phyloP scores from a whole-genome alignment of 64 coral and sea anemone genomes.

The Actinia equina region DNA sequence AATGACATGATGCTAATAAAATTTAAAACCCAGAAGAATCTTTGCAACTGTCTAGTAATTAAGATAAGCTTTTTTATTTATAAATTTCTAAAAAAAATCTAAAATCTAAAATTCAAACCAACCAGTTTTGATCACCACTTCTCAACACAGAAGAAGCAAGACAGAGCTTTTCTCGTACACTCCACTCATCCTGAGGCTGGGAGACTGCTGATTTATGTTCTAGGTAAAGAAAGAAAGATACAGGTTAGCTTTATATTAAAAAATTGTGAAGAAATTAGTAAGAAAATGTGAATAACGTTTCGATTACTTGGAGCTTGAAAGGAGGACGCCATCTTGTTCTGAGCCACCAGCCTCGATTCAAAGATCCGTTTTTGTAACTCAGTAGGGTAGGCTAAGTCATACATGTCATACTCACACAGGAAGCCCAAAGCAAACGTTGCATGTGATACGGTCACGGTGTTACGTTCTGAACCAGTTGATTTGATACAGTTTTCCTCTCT shows the following conservation, averaged over 20 bases:
- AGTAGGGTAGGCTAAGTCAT: background rate
- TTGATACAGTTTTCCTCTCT: too few species aligned
- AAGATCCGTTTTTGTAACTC: background rate
- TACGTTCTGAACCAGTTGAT: too few species aligned
- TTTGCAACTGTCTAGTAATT: too few species aligned
- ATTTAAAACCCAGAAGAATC: too few species aligned
- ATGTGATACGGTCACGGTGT: too few species aligned
- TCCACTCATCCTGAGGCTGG: slow-evolving; percentile 84
- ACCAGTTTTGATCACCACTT: slow-evolving; percentile 99
- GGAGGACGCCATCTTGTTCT: slow-evolving; percentile 56
- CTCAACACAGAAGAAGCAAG: slow-evolving; percentile 87
- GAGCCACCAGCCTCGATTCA: background rate
- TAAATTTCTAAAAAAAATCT: too few species aligned
- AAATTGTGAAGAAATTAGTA: background rate
- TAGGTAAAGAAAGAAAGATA: slow-evolving; percentile 9
- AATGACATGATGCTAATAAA: too few species aligned
- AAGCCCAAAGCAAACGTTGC: background rate
- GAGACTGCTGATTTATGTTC: slow-evolving; percentile 63
- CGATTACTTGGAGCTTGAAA: slow-evolving; percentile 41
- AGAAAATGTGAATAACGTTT: background rate
- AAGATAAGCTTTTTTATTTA: too few species aligned
- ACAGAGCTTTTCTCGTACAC: slow-evolving; percentile 75
- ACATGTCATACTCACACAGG: background rate
- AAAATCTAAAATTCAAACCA: background rate
- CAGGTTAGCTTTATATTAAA: background rate